Base-by-base conservation (phyloP, 2,113 vertebrate species). In the Cynoglossus semilaevis region DNA sequence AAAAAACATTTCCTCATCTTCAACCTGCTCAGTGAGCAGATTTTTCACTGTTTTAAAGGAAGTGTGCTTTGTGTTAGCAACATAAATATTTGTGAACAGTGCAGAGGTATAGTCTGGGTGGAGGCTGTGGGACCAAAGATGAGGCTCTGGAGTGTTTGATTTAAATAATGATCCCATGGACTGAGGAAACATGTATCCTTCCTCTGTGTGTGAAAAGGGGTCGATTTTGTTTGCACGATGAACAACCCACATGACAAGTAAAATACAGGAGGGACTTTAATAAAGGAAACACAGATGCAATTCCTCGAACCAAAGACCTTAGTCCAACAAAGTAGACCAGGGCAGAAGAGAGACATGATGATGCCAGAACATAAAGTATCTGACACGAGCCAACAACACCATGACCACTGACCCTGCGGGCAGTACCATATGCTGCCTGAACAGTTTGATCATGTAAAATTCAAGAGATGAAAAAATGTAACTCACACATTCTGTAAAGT, bases 111-210 rank as follows among this genome's bases (percentile, higher is more conserved):
- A 35, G 35, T 34, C 37, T 18, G 34, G 12, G 15, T 38, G 57
- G 35, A 54, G 46, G 17, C 40, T 5, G 29, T 40, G 15, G 22
- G 36, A 61, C 59, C 63, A 64, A 74, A 58, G 47, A 15, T 1
- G 12, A 2, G 12, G 54, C 67, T 58, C 19, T 4, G n/a, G 46
- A 18, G 59, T 58, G 61, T 58, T 68, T 62, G 41, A 60, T 44
- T 63, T 71, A 34, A 72, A 51, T 50, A 70, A 70, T 51, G 53
- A 17, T 66, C 12, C 1, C 1, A 34, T 15, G 17, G 15, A 17
- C 0, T 58, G 18, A 74, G 48, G 53, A 77, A 80, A 76, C 69
- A 71, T 55, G 45, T n/a, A 40, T 54, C 44, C 38, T 54, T 50
- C 67, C 7, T 42, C 18, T 15, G 15, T 57, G 49, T 65, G 49